A percentile compares a stretch with the other conserved stretches of the same genome.
Conservation (phyloP, 2,888 invertebrate species). For the Sinhomidia bicolor region DNA sequence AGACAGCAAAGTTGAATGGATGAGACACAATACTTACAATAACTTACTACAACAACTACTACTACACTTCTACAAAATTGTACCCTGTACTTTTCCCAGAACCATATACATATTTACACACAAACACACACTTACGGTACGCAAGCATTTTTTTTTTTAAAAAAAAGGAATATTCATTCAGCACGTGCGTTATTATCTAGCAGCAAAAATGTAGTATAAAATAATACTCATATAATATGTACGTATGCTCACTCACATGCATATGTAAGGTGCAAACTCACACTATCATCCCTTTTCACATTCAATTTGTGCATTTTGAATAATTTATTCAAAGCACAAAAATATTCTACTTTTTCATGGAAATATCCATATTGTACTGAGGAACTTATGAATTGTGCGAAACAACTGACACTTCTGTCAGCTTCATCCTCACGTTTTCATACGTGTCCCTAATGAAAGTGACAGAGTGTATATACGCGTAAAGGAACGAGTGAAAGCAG, state of each 20-base stretch:
- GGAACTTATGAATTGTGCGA: not conserved
- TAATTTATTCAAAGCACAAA: slow-evolving; percentile 16
- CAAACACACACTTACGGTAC: too few species aligned
- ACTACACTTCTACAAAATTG: too few species aligned
- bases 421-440: not conserved
- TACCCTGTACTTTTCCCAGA: too few species aligned
- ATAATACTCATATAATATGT: too few species aligned
- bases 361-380: not conserved
- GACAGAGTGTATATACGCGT: slow-evolving; percentile 2
- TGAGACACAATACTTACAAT: not conserved
- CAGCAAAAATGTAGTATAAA: too few species aligned
- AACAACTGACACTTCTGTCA: slow-evolving; percentile 5
- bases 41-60: not conserved
- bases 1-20: not conserved
- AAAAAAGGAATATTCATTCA: too few species aligned
- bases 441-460: slow-evolving; percentile 10
- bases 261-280: too few species aligned
- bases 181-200: too few species aligned
- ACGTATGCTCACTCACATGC: too few species aligned
- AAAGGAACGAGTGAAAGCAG: slow-evolving; percentile 1
- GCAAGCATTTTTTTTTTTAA: too few species aligned
- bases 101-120: too few species aligned
- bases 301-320: not conserved
- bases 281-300: not conserved
- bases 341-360: not conserved